phyloP scores from a whole-genome alignment of 2,797 vertebrate species.

The Malurus splendens region DNA sequence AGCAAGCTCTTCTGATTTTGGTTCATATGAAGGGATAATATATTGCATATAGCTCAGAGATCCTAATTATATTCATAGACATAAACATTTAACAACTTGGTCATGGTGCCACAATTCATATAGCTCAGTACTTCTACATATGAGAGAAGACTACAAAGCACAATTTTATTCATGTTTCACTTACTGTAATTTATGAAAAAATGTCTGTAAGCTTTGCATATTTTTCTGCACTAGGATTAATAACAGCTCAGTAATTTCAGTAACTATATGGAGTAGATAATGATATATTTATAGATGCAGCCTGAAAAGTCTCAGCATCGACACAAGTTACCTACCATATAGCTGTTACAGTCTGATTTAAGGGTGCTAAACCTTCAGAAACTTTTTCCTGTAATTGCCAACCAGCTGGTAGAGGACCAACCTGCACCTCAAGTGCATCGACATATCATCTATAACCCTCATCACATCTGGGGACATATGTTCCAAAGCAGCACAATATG shows the following conservation, averaged over 20 bases:
- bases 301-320: background rate
- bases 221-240: background rate
- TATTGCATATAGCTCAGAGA: background rate
- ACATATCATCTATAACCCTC: accelerated
- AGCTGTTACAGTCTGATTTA: background rate
- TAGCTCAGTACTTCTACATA: background rate
- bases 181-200: background rate
- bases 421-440: background rate
- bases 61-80: background rate
- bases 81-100: background rate
- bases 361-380: background rate
- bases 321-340: background rate
- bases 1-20: background rate
- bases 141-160: background rate
- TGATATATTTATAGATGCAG: background rate
- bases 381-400: background rate
- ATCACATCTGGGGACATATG: background rate
- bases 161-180: background rate
- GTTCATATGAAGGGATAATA: background rate
- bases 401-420: background rate
- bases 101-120: background rate
- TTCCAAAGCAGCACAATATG: background rate
- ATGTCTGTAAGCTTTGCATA: background rate
- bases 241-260: background rate
- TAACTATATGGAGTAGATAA: background rate